Conservation (phyloP, 2,797 vertebrate species). For the Anabas testudineus region DNA sequence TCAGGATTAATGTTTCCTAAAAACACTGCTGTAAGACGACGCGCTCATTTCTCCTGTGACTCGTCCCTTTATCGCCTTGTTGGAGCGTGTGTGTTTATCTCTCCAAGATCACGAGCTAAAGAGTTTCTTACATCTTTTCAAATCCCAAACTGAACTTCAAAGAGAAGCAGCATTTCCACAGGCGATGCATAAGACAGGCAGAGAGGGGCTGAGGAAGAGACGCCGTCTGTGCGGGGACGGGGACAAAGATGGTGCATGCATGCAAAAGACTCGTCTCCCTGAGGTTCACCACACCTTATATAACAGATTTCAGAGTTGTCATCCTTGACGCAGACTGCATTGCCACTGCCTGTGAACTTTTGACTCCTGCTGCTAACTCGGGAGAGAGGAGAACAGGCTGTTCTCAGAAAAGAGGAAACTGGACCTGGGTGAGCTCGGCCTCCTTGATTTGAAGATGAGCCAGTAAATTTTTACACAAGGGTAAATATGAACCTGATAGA, state of each 20-base stretch:
- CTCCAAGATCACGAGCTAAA: constrained; percentile 27
- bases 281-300: constrained; percentile 39
- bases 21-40: neutral
- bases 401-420: too few relatives aligned
- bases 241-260: neutral
- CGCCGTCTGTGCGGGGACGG: neutral
- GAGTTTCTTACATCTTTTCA: constrained; percentile 30
- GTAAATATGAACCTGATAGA: too few relatives aligned
- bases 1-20: neutral
- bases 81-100: constrained; percentile 31
- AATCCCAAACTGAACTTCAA: constrained; percentile 57
- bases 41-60: constrained; percentile 19
- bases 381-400: neutral
- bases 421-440: neutral
- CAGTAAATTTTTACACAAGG: constrained; percentile 13
- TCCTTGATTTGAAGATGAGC: constrained; percentile 20
- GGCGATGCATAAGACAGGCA: constrained; percentile 12
- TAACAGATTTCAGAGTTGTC: constrained; percentile 35
- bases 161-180: constrained; percentile 47
- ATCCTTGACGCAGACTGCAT: constrained; percentile 25
- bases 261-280: constrained; percentile 1
- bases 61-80: neutral
- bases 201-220: neutral
- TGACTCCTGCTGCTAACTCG: constrained; percentile 36
- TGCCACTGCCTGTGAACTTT: constrained; percentile 27